These are phyloP conservation scores for Vespertilio murinus DNA, from an alignment of 2,797 vertebrate genomes.

Conservation along the genomic window DNA sequence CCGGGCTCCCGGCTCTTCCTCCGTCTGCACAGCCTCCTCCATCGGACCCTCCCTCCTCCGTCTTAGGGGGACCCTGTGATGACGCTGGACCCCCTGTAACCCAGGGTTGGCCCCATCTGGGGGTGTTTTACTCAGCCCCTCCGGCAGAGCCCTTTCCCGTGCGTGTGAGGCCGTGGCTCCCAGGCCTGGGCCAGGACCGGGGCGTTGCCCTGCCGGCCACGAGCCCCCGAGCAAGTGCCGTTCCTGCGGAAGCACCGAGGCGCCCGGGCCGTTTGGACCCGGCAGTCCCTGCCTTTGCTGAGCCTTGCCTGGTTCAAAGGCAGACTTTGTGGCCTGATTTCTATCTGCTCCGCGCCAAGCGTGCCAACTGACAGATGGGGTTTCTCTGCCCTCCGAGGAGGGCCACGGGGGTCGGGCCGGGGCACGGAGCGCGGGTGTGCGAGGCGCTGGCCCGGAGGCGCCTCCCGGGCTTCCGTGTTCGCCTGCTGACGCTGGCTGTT, in stretches of 20 bases:
- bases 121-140: too few relatives aligned
- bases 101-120: not conserved
- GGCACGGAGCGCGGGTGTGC: not conserved
- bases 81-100: not conserved
- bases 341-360: not conserved
- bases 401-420: not conserved
- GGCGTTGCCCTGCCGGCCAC: accelerated
- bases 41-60: too few relatives aligned
- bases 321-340: not conserved
- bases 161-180: accelerated
- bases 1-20: accelerated
- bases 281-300: not conserved
- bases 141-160: not conserved
- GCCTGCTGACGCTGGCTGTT: not conserved
- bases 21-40: not conserved
- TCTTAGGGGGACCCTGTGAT: not conserved
- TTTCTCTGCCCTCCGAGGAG: not conserved
- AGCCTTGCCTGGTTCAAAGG: not conserved
- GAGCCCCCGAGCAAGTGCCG: not conserved
- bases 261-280: not conserved
- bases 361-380: not conserved
- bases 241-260: not conserved
- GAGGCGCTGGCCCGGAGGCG: not conserved
- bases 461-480: not conserved
- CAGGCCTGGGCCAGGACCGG: not conserved